A percentile compares a stretch with the other conserved stretches of the same genome.
Conservation (phyloP, 1,140 invertebrate species). For the Diplogasteroides magnus region DNA sequence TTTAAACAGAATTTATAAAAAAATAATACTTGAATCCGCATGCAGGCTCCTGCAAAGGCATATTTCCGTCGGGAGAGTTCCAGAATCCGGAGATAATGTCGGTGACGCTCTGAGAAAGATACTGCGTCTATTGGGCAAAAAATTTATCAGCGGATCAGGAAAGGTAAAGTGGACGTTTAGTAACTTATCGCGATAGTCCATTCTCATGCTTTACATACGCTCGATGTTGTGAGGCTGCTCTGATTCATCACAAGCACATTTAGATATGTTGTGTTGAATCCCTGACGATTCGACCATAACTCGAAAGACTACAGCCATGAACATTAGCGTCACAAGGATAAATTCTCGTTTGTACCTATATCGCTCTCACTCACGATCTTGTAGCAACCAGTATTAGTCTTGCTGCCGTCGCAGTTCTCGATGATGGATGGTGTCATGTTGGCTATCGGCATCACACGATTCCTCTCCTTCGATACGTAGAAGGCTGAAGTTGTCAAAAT, state of each 20-base stretch:
- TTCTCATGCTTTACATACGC: no score
- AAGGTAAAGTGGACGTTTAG: no score
- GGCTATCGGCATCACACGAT: slow-evolving; percentile 48
- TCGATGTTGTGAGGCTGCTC: no score
- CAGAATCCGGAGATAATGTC: slow-evolving; percentile 51
- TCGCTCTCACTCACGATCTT: slow-evolving; percentile 42
- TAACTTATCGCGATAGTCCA: no score
- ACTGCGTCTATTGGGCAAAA: no score
- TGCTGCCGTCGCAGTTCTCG: slow-evolving; percentile 44
- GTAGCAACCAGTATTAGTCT: slow-evolving; percentile 42
- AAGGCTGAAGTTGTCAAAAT: slow-evolving; percentile 33
- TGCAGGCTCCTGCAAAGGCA: slow-evolving; percentile 34
- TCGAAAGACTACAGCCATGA: slow-evolving; percentile 3
- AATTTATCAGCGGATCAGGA: no score
- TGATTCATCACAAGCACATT: no score
- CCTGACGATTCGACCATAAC: background rate
- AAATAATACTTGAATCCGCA: slow-evolving; percentile 53
- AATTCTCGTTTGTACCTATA: no score
- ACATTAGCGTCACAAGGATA: no score
- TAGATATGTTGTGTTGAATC: no score
- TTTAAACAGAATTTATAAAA: no score
- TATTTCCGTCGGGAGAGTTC: slow-evolving; percentile 43
- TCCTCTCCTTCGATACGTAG: slow-evolving; percentile 43
- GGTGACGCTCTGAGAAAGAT: slow-evolving; percentile 37
- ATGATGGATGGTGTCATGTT: slow-evolving; percentile 43